Base-by-base conservation (phyloP, 2,113 vertebrate species). In the Vidua macroura region DNA sequence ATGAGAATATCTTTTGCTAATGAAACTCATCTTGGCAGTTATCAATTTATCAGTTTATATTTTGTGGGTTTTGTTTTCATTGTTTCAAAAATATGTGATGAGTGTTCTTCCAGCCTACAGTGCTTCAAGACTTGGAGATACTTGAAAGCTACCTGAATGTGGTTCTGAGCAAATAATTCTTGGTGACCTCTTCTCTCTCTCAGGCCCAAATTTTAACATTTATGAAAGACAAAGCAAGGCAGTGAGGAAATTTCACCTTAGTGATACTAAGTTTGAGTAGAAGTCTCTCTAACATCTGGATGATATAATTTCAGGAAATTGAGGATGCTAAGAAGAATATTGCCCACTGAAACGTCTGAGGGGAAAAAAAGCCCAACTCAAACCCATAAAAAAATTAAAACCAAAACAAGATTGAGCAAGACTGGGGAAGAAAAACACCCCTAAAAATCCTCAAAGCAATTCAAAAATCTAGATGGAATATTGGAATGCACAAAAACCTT, bases 371-470 rank as follows among this genome's bases (percentile, higher is more conserved):
- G 35, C 3, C 12, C 6, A 53, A 62, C 2, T 3, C 4, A 19
- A 73, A 58, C 2, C 9, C 11, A 11, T 16, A 23, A 30, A 7
- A 62, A 68, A 39, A 6, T 4, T 16, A 55, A 69, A 55, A 30
- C 6, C 18, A 31, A 37, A 63, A 70, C 0, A 27, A 7, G 9
- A 41, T 5, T 4, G 59, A 63, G 11, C 2, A 43, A 64, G 1
- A 51, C 0, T n/a, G 1, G 3, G 11, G 39, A 41, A 64, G 2
- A 37, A 67, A 72, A 37, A n/a, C 3, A 39, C 7, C 3, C 13
- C 17, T 4, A 8, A 41, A 48, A 22, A 8, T 15, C 6, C 21
- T 17, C 5, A 12, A 59, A 59, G 7, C 5, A 23, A 28, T 52
- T 37, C 0, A 70, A 46, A 68, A 80, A 18, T 3, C 1, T 11